These are phyloP conservation scores for Pluvianellus socialis DNA, from an alignment of 2,113 vertebrate genomes.

Conservation along the genomic window DNA sequence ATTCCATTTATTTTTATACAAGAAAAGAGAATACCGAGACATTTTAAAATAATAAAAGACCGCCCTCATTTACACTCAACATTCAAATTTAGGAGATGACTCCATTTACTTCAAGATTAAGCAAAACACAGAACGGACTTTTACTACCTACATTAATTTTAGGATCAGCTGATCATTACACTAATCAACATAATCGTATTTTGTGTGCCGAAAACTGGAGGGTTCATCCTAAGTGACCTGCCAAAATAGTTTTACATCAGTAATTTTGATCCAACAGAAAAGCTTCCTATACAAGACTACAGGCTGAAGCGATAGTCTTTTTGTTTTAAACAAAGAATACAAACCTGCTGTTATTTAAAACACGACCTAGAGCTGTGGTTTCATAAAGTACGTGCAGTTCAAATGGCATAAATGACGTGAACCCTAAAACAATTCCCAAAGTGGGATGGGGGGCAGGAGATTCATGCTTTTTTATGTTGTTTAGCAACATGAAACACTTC, in stretches of 20 bases:
- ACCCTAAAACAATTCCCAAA: background rate
- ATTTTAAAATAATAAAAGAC: background rate
- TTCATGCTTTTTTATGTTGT: background rate
- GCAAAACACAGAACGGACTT: background rate
- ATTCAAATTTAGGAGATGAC: background rate
- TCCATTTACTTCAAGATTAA: background rate
- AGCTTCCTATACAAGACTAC: background rate
- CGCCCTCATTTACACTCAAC: background rate
- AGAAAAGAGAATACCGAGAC: background rate
- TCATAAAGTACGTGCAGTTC: background rate
- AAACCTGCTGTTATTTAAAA: background rate
- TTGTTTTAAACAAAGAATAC: background rate
- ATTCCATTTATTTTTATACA: background rate
- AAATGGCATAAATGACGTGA: background rate
- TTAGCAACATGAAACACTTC: constrained; percentile 57
- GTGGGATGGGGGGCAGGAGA: background rate
- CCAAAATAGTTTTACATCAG: background rate
- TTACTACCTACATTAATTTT: background rate
- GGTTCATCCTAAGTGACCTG: background rate
- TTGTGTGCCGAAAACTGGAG: background rate
- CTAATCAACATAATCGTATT: fast-evolving
- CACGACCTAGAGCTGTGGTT: background rate
- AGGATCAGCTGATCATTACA: background rate
- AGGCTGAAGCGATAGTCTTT: background rate
- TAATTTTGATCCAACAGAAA: background rate